Base-by-base conservation (phyloP, 2,113 vertebrate species). In the Nycticryphes semicollaris region DNA sequence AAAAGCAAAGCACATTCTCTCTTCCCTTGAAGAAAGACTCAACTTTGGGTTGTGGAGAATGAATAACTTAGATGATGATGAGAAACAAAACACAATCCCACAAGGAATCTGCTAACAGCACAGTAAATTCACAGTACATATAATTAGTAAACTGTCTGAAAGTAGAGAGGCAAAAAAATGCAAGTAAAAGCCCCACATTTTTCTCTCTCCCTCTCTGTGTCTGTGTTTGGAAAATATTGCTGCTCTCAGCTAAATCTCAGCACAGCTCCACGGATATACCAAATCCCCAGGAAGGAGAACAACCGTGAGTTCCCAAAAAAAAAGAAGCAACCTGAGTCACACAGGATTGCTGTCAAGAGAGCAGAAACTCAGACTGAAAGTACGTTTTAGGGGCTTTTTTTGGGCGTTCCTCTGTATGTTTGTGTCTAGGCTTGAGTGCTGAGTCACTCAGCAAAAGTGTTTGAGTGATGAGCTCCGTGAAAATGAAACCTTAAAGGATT, bases 71-170 rank as follows among this genome's bases (percentile, higher is more conserved):
- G 56, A 90, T 60, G 17, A 90, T 60, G 17, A 88, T 57, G 60
- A 90, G 50, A 80, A 92, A 87, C 39, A 92, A 86, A 90, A 69
- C 51, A 84, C 21, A 83, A 4, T 86, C 64, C 48, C 48, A 69
- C 12, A 35, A 88, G 56, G 28, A 91, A 80, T 79, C 73, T 89
- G 50, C 50, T 79, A 91, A 82, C 81, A 82, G 10, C 30, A 89
- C 14, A 77, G 63, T 80, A 83, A 94, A 89, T 78, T 96, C 91
- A 93, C 30, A 82, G 23, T 78, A 93, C 23, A 41, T 56, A 43
- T 86, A 85, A 96, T 96, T 96, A 97, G 63, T 94, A 96, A 97
- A 96, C 31, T 28, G n/a, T 87, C 43, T 84, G 62, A 94, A 93
- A 94, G 41, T 19, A 87, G 24, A 79, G 77, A 94, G 62, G 84